These are phyloP conservation scores for Xiphophorus birchmanni DNA, from an alignment of 2,797 vertebrate species.

Conservation along the genomic window DNA sequence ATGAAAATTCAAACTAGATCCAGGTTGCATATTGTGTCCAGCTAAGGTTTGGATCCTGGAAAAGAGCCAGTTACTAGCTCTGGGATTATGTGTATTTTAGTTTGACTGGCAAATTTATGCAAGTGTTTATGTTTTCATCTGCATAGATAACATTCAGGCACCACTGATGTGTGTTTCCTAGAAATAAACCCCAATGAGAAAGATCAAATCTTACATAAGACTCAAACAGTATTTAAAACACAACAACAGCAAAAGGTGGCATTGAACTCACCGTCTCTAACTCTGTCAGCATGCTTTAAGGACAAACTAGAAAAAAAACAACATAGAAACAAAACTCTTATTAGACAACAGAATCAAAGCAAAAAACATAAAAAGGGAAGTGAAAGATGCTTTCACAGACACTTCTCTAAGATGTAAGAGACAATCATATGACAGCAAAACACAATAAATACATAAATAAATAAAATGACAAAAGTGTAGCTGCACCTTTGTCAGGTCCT, in stretches of 20 bases:
- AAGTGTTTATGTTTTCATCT: slow-evolving; percentile 56
- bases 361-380: slow-evolving; percentile 50
- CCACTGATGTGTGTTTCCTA: slow-evolving; percentile 18
- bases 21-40: neutral
- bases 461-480: neutral
- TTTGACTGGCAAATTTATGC: slow-evolving; percentile 82
- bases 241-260: neutral
- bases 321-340: slow-evolving; percentile 28
- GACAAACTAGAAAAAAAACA: slow-evolving; percentile 41
- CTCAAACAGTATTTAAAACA: neutral
- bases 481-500: slow-evolving; percentile 53
- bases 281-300: slow-evolving; percentile 65
- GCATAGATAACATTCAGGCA: slow-evolving; percentile 32
- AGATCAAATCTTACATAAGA: neutral
- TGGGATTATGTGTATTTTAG: slow-evolving; percentile 44
- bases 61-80: slow-evolving; percentile 29
- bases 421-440: slow-evolving; percentile 9
- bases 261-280: slow-evolving; percentile 74
- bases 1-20: slow-evolving; percentile 1
- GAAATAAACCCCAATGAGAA: neutral
- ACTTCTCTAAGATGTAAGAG: slow-evolving; percentile 20
- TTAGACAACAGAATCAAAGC: slow-evolving; percentile 26
- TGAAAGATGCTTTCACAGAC: slow-evolving; percentile 47
- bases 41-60: slow-evolving; percentile 28
- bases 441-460: slow-evolving; percentile 6